These are phyloP conservation scores for Drosophila parvula DNA, from an alignment of 1,140 invertebrate species.

Conservation along the genomic window DNA sequence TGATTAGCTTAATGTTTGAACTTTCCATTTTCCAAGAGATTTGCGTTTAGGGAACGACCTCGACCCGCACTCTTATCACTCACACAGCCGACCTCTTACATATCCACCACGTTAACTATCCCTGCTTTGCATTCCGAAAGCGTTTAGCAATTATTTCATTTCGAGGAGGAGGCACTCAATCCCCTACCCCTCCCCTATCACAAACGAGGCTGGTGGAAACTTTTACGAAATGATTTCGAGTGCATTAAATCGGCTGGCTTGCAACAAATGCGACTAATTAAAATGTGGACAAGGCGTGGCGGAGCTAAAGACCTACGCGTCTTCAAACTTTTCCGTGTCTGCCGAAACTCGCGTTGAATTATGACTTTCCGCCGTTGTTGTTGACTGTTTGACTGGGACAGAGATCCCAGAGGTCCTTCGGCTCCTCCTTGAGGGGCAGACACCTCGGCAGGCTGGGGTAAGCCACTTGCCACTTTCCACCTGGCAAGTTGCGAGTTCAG, in stretches of 20 bases:
- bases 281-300: constrained; percentile 63
- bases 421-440: constrained; percentile 6
- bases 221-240: constrained; percentile 75
- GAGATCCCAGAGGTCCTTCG: constrained; percentile 1
- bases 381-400: constrained; percentile 41
- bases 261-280: constrained; percentile 81
- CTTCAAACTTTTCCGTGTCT: constrained; percentile 28
- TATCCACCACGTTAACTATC: constrained; percentile 39
- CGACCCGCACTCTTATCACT: constrained; percentile 14
- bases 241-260: constrained; percentile 78
- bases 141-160: constrained; percentile 79
- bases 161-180: constrained; percentile 35
- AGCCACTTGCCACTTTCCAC: constrained; percentile 27
- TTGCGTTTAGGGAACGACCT: not conserved
- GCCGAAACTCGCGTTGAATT: constrained; percentile 50
- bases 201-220: constrained; percentile 29
- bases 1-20: not conserved
- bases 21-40: not conserved
- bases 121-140: constrained; percentile 67
- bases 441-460: constrained; percentile 15
- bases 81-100: constrained; percentile 16
- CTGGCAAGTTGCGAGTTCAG: constrained; percentile 42
- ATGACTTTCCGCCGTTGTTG: constrained; percentile 48
- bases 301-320: constrained; percentile 24
- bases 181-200: not conserved